These are phyloP conservation scores for Sebastes taczanowskii DNA, from an alignment of 2,797 vertebrate species.

Conservation along the genomic window DNA sequence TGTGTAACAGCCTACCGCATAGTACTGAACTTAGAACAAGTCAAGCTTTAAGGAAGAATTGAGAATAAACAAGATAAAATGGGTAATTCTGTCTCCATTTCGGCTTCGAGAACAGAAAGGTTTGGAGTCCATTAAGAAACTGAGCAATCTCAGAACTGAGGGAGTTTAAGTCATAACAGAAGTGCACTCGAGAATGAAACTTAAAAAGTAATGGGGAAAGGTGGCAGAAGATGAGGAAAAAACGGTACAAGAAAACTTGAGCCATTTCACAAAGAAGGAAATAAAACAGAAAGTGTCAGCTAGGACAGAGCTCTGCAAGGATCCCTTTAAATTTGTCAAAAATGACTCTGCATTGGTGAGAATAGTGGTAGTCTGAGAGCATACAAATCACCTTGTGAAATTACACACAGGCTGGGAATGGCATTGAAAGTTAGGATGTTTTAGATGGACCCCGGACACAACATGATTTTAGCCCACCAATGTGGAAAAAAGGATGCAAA, in stretches of 20 bases:
- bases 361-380: not conserved
- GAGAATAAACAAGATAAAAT: constrained; percentile 12
- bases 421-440: not conserved
- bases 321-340: constrained; percentile 11
- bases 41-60: not conserved
- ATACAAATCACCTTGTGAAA: constrained; percentile 4
- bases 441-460: not conserved
- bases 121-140: constrained; percentile 15
- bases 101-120: not conserved
- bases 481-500: not conserved
- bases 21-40: not conserved
- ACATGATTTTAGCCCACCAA: not conserved
- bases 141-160: constrained; percentile 15
- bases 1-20: not conserved
- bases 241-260: not conserved
- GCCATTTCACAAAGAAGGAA: constrained; percentile 1
- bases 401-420: not conserved
- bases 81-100: not conserved
- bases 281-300: constrained; percentile 3
- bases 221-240: constrained; percentile 6
- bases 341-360: not conserved
- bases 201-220: constrained; percentile 22
- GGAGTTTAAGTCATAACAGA: constrained; percentile 11
- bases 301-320: not conserved
- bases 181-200: constrained; percentile 26